phyloP scores from a whole-genome alignment of 2,888 invertebrate genomes.

The Adelognathus sp. region DNA sequence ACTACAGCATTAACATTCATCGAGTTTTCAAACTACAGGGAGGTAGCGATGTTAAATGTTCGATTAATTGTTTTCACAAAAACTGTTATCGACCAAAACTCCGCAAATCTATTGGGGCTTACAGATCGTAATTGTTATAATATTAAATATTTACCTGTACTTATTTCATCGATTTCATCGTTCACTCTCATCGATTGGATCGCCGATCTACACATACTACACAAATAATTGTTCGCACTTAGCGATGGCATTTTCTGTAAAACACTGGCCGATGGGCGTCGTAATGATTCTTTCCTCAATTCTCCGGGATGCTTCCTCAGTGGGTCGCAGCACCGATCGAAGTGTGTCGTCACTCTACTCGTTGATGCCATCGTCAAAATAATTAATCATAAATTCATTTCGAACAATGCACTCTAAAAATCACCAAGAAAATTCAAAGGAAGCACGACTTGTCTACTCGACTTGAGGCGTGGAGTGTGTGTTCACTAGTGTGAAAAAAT shows the following conservation, averaged over 20 bases:
- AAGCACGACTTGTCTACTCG: not conserved
- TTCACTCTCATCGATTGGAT: not conserved
- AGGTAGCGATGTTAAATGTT: too few relatives aligned
- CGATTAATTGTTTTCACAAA: too few relatives aligned
- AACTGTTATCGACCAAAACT: too few relatives aligned
- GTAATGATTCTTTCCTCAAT: constrained; percentile 9
- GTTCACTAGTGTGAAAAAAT: constrained; percentile 5
- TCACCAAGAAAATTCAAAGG: constrained; percentile 20
- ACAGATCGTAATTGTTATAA: too few relatives aligned
- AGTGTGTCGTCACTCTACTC: not conserved
- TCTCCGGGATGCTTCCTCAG: constrained; percentile 12
- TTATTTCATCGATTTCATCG: not conserved
- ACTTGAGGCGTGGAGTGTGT: constrained; percentile 12
- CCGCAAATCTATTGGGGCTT: too few relatives aligned
- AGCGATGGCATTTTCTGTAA: constrained; percentile 20
- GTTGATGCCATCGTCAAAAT: constrained; percentile 8
- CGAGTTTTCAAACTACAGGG: too few relatives aligned
- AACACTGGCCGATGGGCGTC: constrained; percentile 19
- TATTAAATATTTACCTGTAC: too few relatives aligned
- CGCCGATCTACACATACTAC: constrained; percentile 7
- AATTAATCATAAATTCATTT: constrained; percentile 9
- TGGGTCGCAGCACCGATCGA: constrained; percentile 24
- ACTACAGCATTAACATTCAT: too few relatives aligned
- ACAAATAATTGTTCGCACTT: constrained; percentile 17
- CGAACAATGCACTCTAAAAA: constrained; percentile 10